A percentile compares a stretch with the other conserved stretches of the same genome.
Conservation (phyloP, 2,113 vertebrate genomes). For the Herpailurus yagouaroundi region DNA sequence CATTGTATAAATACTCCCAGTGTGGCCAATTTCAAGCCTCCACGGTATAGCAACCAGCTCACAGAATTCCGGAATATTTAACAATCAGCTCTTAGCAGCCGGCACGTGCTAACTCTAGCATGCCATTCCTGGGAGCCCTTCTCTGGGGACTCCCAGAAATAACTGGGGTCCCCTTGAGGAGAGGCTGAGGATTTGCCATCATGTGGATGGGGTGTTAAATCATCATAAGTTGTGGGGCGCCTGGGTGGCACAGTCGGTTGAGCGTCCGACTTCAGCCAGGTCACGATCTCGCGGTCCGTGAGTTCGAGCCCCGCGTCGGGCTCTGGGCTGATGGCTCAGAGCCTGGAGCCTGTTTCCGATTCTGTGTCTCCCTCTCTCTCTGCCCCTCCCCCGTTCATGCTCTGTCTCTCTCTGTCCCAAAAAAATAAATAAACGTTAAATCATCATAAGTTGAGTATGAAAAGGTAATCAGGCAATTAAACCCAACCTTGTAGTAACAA, state of each 20-base stretch:
- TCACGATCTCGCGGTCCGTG: too few species aligned
- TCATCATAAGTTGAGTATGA: slow-evolving; percentile 3
- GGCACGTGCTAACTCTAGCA: background rate
- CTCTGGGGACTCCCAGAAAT: background rate
- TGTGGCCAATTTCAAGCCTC: slow-evolving; percentile 60
- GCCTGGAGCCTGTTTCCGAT: too few species aligned
- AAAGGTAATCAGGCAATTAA: slow-evolving; percentile 25
- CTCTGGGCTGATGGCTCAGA: too few species aligned
- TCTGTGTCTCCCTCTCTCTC: too few species aligned
- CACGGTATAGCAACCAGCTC: background rate
- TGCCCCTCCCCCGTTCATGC: too few species aligned
- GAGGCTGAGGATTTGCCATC: background rate
- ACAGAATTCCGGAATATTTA: slow-evolving; percentile 51
- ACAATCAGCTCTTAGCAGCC: background rate
- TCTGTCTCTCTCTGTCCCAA: too few species aligned
- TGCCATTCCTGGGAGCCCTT: background rate
- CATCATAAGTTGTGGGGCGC: slow-evolving; percentile 24
- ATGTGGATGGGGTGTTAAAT: background rate
- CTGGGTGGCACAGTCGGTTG: too few species aligned
- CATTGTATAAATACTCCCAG: slow-evolving; percentile 59
- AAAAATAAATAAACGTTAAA: too few species aligned
- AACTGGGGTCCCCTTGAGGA: background rate
- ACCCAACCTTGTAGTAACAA: background rate
- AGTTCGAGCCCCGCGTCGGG: too few species aligned
- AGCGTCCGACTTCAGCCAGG: too few species aligned